Base-by-base conservation (phyloP, 2,888 invertebrate genomes). In the Yponomeuta evonymella region DNA sequence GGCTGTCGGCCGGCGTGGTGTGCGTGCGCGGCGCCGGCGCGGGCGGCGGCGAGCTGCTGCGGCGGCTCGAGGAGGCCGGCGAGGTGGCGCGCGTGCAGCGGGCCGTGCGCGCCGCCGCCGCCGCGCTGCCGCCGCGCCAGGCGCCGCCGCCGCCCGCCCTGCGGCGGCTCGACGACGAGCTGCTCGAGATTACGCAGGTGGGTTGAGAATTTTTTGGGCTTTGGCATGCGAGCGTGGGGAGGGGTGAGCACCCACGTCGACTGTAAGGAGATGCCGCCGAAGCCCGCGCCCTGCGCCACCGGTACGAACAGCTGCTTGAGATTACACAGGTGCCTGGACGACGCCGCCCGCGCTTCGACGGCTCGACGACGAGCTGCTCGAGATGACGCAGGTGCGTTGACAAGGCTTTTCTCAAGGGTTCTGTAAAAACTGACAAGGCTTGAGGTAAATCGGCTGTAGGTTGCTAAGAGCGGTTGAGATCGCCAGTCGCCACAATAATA, bases 1-100 rank as follows among this genome's bases (percentile, higher is more conserved):
- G 98, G 92, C 91, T 99, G 79, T 97, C 98, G 0, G 94, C 98
- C 76, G 98, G 99, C 62, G 96, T 98, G 74, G 97, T 99, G 93
- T 98, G 98, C 86, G 97, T 98, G 94, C 95, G 98, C 72, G 98
- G 98, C 78, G 97, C 96, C 77, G 94, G 95, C 1, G 95, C 95
- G 75, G 94, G 96, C 11, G 95, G 95, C 67, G 93, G 94, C 80
- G 97, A 97, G 72, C 95, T 97, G 80, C 91, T 98, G 72, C 95
- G 97, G 76, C 97, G 98, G 79, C 89, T 98, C 70, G 98, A 98
- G 87, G 99, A 99, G 87, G 97, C 97, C 86, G 95, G 96, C 82
- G 98, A 98, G 90, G 97, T 98, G 74, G 97, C 97, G 30, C 94
- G 96, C 77, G 95, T 97, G 73, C 97, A 97, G 84, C 95, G 95